Evolutionary conservation across 2,888 invertebrate genomes (phyloP).

Genomic region (Cenopis cana): DNA sequence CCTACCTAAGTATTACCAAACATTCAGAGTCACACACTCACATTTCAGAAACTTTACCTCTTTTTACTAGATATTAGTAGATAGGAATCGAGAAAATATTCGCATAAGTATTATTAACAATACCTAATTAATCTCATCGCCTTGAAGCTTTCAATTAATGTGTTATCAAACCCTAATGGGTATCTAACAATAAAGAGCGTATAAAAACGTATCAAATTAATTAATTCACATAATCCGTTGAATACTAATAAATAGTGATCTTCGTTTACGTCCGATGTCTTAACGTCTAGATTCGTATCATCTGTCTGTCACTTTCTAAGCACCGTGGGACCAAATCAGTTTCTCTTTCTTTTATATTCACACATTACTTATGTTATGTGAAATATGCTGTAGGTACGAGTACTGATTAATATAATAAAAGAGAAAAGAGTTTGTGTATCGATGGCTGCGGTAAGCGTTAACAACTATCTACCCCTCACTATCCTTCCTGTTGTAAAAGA

Average conservation of each 20-base stretch:
- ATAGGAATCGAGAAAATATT: background rate
- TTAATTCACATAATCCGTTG: background rate
- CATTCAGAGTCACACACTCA: background rate
- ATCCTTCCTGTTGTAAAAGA: background rate
- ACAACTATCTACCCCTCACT: background rate
- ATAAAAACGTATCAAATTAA: conserved; percentile 7
- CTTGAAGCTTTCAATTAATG: background rate
- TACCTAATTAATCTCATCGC: background rate
- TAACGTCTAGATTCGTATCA: conserved; percentile 32
- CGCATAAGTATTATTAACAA: too few species aligned
- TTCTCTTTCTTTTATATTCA: conserved; percentile 39
- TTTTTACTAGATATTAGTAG: background rate
- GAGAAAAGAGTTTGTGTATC: conserved; percentile 31
- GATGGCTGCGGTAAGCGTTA: conserved; percentile 11
- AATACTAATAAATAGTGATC: conserved; percentile 21
- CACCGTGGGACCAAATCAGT: conserved; percentile 39
- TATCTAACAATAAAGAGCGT: background rate
- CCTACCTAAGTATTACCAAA: background rate
- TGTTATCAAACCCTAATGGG: background rate
- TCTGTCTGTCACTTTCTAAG: conserved; percentile 42
- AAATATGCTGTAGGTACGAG: conserved; percentile 23
- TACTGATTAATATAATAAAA: conserved; percentile 27
- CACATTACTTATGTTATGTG: conserved; percentile 41
- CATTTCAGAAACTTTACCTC: background rate
- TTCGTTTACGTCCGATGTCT: conserved; percentile 26